Percentiles rank a stretch among this genome's conserved stretches.
Evolutionary conservation across 2,113 vertebrate genomes (phyloP).

Genomic region (Ophthalmolycus amberensis): DNA sequence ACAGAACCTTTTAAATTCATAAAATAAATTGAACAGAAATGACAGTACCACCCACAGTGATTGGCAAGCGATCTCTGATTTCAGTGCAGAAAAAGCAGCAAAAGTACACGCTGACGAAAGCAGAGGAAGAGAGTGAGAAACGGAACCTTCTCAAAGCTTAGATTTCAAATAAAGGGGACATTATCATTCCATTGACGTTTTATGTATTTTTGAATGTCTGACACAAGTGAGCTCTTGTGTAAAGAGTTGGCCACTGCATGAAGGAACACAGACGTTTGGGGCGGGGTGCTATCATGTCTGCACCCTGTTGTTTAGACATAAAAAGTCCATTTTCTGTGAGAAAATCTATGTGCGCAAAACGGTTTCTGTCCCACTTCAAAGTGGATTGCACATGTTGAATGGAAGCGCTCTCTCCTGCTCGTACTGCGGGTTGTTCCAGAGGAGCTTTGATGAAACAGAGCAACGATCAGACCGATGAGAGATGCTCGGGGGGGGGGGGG

Average conservation of each 20-base stretch:
- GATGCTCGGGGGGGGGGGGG: not conserved
- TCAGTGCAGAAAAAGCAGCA: conserved; percentile 5
- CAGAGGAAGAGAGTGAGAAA: not conserved
- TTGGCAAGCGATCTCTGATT: conserved; percentile 9
- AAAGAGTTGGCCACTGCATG: not conserved
- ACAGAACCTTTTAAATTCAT: conserved; percentile 9
- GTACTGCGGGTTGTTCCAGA: conserved; percentile 1
- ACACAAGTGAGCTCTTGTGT: not conserved
- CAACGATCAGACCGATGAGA: conserved; percentile 19
- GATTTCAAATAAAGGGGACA: not conserved
- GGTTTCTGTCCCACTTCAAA: conserved; percentile 6
- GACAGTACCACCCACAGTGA: conserved; percentile 3
- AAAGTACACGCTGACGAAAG: not conserved
- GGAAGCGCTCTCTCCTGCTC: not conserved
- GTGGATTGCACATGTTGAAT: conserved; percentile 7
- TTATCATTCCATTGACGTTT: not conserved
- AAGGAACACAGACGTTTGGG: too few relatives aligned
- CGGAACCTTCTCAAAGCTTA: not conserved
- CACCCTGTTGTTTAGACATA: not conserved
- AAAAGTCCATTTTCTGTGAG: not conserved
- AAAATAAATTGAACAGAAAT: not conserved
- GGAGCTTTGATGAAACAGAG: conserved; percentile 18
- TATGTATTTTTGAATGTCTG: not conserved
- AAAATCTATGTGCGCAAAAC: not conserved
- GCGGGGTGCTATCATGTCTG: not conserved